These are phyloP conservation scores for Drosophila repletoides DNA, from an alignment of 1,140 invertebrate genomes.

Conservation along the genomic window DNA sequence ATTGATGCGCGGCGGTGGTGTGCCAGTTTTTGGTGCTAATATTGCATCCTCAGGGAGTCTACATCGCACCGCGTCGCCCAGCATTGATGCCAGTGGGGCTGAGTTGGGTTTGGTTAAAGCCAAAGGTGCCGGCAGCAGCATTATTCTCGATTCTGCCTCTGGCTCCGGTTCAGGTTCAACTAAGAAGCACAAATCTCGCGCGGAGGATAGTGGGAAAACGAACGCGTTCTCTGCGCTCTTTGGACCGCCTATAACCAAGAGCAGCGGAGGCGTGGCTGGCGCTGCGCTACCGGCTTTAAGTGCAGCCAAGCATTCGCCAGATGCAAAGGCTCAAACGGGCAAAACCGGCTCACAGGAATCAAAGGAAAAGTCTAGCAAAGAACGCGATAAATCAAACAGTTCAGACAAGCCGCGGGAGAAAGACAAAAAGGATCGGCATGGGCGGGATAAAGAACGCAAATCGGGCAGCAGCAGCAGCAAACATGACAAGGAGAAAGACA, in stretches of 20 bases:
- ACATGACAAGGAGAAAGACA: constrained; percentile 86
- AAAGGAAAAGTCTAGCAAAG: constrained; percentile 71
- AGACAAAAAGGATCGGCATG: constrained; percentile 87
- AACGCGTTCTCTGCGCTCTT: constrained; percentile 90
- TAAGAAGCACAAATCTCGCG: constrained; percentile 87
- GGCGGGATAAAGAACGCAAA: constrained; percentile 84
- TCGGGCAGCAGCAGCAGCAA: constrained; percentile 83
- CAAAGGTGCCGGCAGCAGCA: constrained; percentile 84
- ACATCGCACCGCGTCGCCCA: constrained; percentile 50
- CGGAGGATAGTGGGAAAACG: constrained; percentile 84
- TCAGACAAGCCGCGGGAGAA: constrained; percentile 81
- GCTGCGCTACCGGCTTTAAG: constrained; percentile 5
- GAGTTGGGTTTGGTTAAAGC: constrained; percentile 84
- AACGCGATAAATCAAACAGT: constrained; percentile 67
- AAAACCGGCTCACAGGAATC: constrained; percentile 36
- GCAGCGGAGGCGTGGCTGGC: constrained; percentile 59
- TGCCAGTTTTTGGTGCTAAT: constrained; percentile 69
- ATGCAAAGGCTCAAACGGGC: constrained; percentile 70
- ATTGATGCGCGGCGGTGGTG: constrained; percentile 93
- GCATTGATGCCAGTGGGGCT: constrained; percentile 29
- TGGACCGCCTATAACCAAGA: constrained; percentile 90
- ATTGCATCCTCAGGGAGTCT: constrained; percentile 34
- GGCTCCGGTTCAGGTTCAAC: constrained; percentile 82
- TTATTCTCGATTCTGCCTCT: constrained; percentile 50
- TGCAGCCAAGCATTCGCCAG: constrained; percentile 82